These are phyloP conservation scores for Volucella zonaria DNA, from an alignment of 2,888 invertebrate species.

Conservation along the genomic window DNA sequence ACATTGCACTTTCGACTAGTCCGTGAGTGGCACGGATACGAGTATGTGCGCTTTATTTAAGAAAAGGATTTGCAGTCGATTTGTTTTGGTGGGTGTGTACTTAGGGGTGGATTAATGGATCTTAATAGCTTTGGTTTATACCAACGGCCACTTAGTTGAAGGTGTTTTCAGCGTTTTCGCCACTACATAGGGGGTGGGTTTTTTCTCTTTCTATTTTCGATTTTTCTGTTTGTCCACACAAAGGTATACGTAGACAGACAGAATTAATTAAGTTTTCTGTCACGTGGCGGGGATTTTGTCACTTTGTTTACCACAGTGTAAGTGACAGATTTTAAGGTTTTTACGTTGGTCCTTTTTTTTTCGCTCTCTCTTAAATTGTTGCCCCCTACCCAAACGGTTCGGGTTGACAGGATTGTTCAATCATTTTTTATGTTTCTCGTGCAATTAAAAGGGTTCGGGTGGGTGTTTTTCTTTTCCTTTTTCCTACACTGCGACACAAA, in stretches of 20 bases:
- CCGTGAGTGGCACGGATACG: no score
- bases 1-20: conserved; percentile 78
- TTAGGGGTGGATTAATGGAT: conserved; percentile 73
- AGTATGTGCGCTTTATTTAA: conserved; percentile 70
- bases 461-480: conserved; percentile 8
- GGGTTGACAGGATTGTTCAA: conserved; percentile 60
- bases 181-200: not conserved
- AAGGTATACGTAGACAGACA: conserved; percentile 48
- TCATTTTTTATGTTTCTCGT: conserved; percentile 18
- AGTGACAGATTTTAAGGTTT: conserved; percentile 65
- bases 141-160: conserved; percentile 65
- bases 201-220: conserved; percentile 21
- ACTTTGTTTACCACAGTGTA: conserved; percentile 72
- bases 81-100: conserved; percentile 65
- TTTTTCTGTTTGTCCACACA: no score
- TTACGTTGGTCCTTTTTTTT: conserved; percentile 20
- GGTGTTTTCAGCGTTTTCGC: conserved; percentile 32
- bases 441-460: conserved; percentile 46
- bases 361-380: not conserved
- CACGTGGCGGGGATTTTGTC: conserved; percentile 73
- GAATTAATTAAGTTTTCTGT: conserved; percentile 73
- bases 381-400: conserved; percentile 28
- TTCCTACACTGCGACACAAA: conserved; percentile 30
- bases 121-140: conserved; percentile 65
- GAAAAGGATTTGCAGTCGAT: conserved; percentile 72